phyloP scores from a whole-genome alignment of 2,797 vertebrate species.

The Leptoclinus maculatus region DNA sequence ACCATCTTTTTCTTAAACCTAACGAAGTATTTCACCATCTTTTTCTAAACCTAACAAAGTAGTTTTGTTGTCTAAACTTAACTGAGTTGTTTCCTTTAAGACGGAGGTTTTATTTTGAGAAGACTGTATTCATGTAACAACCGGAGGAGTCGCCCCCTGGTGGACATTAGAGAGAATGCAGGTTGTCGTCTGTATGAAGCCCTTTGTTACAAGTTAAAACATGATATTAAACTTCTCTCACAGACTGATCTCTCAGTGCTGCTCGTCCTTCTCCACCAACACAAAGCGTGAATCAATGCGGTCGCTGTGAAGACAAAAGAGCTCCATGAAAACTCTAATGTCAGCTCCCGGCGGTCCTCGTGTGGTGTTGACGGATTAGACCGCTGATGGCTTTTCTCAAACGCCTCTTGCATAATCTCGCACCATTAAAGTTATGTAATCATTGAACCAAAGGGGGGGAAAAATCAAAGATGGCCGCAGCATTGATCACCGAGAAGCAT shows the following conservation, averaged over 20 bases:
- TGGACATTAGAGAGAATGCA: too few species aligned
- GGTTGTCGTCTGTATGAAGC: too few species aligned
- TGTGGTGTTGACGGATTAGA: conserved; percentile 62
- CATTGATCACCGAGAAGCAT: conserved; percentile 71
- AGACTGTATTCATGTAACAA: too few species aligned
- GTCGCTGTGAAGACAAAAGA: conserved; percentile 19
- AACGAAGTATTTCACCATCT: too few species aligned
- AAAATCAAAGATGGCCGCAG: conserved; percentile 24
- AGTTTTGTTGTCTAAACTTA: too few species aligned
- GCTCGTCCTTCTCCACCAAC: conserved; percentile 32
- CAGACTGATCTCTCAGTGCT: conserved; percentile 36
- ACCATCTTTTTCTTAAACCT: too few species aligned
- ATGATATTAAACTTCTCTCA: too few species aligned
- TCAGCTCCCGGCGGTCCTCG: conserved; percentile 60
- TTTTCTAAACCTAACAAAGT: too few species aligned
- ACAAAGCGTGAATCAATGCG: conserved; percentile 30
- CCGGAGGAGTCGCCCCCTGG: too few species aligned
- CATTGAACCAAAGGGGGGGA: conserved; percentile 64
- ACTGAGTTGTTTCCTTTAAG: too few species aligned
- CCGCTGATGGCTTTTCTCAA: conserved; percentile 60
- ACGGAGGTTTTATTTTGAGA: too few species aligned
- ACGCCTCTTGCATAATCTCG: conserved; percentile 69
- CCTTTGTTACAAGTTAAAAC: too few species aligned
- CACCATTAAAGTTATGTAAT: conserved; percentile 71
- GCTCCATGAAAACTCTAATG: conserved; percentile 60